Evolutionary conservation across 2,888 invertebrate species (phyloP).

Genomic region (Aspidiotus destructor): DNA sequence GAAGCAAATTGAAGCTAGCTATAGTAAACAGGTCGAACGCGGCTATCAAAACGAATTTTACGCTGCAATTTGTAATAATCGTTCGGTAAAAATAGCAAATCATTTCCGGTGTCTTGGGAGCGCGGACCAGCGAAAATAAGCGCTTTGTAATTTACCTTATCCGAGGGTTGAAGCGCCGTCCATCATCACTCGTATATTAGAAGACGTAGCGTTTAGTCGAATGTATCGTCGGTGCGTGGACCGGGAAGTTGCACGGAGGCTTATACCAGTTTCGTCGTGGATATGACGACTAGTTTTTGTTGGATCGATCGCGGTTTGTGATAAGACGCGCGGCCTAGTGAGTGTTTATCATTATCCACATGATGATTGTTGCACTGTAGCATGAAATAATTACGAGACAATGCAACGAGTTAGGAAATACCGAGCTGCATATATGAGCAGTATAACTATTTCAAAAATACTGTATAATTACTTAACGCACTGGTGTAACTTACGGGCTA

Average conservation of each 20-base stretch:
- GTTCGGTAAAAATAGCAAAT: constrained; percentile 24
- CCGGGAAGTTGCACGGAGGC: neutral
- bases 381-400: constrained; percentile 4
- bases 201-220: too few species aligned
- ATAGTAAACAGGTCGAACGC: neutral
- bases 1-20: neutral
- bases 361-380: neutral
- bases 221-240: neutral
- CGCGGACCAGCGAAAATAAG: neutral
- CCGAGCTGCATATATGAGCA: neutral
- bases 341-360: neutral
- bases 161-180: constrained; percentile 2
- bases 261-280: too few species aligned
- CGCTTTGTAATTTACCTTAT: constrained; percentile 23
- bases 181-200: neutral
- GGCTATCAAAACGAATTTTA: constrained; percentile 23
- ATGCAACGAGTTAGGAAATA: neutral
- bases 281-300: neutral
- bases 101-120: constrained; percentile 17
- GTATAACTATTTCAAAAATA: neutral
- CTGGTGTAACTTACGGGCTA: neutral
- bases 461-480: neutral
- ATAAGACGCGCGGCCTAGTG: neutral
- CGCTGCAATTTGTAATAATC: constrained; percentile 15
- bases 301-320: neutral